phyloP scores from a whole-genome alignment of 1,140 invertebrate genomes.

The Spodoptera frugiperda region DNA sequence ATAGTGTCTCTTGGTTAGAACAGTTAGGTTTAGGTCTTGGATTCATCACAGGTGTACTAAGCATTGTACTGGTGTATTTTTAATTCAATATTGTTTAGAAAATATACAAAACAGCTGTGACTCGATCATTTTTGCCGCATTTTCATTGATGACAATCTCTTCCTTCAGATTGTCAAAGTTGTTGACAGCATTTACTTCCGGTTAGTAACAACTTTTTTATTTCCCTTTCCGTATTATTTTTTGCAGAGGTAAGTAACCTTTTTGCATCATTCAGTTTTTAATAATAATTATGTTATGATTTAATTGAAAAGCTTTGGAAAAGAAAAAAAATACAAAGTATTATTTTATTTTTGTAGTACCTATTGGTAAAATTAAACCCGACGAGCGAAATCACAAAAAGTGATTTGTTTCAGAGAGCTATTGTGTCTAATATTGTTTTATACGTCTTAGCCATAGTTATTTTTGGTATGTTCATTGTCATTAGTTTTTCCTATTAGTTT shows the following conservation, averaged over 20 bases:
- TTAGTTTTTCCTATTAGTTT: too few species aligned
- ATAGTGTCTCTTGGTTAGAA: constrained; percentile 54
- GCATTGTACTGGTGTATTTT: background rate
- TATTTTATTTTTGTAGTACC: too few species aligned
- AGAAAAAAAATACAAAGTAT: too few species aligned
- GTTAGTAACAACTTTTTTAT: background rate
- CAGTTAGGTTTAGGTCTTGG: constrained; percentile 26
- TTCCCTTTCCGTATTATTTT: background rate
- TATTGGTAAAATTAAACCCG: too few species aligned
- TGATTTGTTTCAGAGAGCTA: too few species aligned
- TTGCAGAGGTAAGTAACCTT: constrained; percentile 15
- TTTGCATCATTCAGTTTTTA: background rate
- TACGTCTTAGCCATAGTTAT: too few species aligned
- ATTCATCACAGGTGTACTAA: constrained; percentile 1
- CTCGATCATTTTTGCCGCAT: background rate
- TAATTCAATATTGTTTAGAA: background rate
- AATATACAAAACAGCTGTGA: background rate
- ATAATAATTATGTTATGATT: too few species aligned
- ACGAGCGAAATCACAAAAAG: too few species aligned
- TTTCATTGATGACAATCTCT: too few species aligned
- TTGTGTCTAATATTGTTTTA: too few species aligned
- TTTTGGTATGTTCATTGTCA: too few species aligned
- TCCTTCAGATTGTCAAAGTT: background rate
- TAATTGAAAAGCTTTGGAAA: too few species aligned
- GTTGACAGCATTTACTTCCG: constrained; percentile 1